A percentile compares a stretch with the other conserved stretches of the same genome.
Evolutionary conservation across 2,113 vertebrate genomes (phyloP).

Genomic region (Rafetus swinhoei): DNA sequence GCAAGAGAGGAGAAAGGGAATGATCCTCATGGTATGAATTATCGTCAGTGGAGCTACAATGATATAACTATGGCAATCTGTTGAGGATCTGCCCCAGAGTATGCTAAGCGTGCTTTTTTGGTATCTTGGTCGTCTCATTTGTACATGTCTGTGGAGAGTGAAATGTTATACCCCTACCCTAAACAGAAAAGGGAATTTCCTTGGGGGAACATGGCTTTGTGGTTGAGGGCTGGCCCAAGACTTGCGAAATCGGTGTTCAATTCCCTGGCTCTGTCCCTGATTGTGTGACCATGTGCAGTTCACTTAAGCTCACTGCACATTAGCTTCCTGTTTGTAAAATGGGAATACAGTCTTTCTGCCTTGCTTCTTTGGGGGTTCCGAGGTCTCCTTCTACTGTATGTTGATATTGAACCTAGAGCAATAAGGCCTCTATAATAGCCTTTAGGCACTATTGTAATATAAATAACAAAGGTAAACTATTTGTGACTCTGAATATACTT

Average conservation of each 20-base stretch:
- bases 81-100: not conserved
- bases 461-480: not conserved
- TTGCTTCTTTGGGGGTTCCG: not conserved
- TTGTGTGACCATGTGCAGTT: not conserved
- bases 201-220: not conserved
- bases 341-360: not conserved
- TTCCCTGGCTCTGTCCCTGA: not conserved
- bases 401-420: accelerated
- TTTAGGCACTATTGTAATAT: accelerated
- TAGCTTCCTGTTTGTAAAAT: not conserved
- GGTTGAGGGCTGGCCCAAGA: not conserved
- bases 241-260: not conserved
- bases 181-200: not conserved
- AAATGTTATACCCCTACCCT: not conserved
- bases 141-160: not conserved
- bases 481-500: not conserved
- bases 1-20: too few relatives aligned
- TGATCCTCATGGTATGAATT: not conserved
- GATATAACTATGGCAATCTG: not conserved
- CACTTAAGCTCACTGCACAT: not conserved
- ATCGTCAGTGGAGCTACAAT: not conserved
- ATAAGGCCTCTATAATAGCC: not conserved
- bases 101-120: not conserved
- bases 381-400: not conserved
- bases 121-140: not conserved